Base-by-base conservation (phyloP, 2,888 invertebrate species). In the Dione juno region DNA sequence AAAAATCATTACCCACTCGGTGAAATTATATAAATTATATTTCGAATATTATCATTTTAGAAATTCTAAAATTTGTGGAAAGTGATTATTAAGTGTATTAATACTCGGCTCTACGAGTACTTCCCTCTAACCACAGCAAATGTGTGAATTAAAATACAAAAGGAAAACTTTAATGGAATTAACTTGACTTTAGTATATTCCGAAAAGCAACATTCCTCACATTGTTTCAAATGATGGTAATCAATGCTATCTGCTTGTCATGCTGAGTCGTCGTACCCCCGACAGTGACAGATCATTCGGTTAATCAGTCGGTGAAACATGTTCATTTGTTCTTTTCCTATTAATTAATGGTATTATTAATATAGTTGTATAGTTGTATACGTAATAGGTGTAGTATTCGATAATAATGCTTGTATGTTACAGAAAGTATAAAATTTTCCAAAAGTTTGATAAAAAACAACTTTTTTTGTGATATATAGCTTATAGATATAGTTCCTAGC, bases 271-370 rank as follows among this genome's bases (percentile, higher is more conserved):
- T 50, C 40, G 50, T 64, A 64, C 14, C 14, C 40, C 16, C 10
- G 64, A 64, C 64, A 64, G 50, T 64, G 64, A 64, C 64, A 64
- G 50, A 64, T 64, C 14, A 64, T 64, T 64, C 9, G 3, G 50
- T 19, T 64, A 64, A 52, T 52, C 64, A 64, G 50, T 64, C 64
- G 16, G 16, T 16, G 43, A n/a, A 28, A n/a, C 61, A n/a, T 45
- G 45, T 45, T 43, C 45, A 16, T 43, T 28, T 61, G 43, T 61
- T 35, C 28, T 45, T 61, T 61, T 45, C n/a, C 61, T 28, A n/a
- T 45, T 45, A 35, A 40, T 16, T 45, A 28, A 45, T 28, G 7
- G 28, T 28, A 7, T 45, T 45, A 45, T 28, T 45, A 28, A 5
- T 16, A 45, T n/a, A n/a, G n/a, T 16, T 50, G 8, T 64, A 16